Base-by-base conservation (phyloP, 1,140 invertebrate species). In the Ceratoteleas bidentatus region DNA sequence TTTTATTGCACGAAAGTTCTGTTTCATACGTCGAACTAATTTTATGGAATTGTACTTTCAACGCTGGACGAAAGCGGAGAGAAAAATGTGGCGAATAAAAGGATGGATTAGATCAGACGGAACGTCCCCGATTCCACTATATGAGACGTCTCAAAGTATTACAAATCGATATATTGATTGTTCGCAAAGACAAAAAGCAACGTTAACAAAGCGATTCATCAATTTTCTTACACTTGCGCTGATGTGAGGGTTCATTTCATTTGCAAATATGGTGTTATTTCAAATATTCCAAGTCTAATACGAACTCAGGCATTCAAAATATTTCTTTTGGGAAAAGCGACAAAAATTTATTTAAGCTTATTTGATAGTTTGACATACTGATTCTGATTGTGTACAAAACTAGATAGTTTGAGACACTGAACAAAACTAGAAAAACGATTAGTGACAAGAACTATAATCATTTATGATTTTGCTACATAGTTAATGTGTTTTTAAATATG, bases 151-250 rank as follows among this genome's bases (percentile, higher is more conserved):
- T 43, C 38, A 49, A 57, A 49, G 64, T 57, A 68, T 49, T 57
- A 57, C 53, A 68, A 68, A 57, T 68, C 64, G 43, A 68, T 68
- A 57, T 68, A 69, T 60, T 40, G 66, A 69, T 69, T 69, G 10
- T 60, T 36, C 10, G 15, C 0, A 58, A 69, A 65, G 56, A 58
- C 54, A 60, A 60, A 60, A 68, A 68, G 3, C 36, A 49, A 66
- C 62, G 9, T 68, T 57, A 32, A 57, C 53, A n/a, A 45, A 57
- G 52, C 32, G 56, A 60, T 52, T 68, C 53, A 50, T 52, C 54
- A 52, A 58, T 50, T 69, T n/a, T 11, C 32, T 58, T 53, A 40
- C 24, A 52, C 11, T 24, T 56, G 3, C 24, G 9, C 13, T 11
- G 8, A 15, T 60, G 33, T 47, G 10, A 6, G 10, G 2, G 16